Evolutionary conservation across 2,797 vertebrate genomes (phyloP).

Genomic region (Pempheris klunzingeri): DNA sequence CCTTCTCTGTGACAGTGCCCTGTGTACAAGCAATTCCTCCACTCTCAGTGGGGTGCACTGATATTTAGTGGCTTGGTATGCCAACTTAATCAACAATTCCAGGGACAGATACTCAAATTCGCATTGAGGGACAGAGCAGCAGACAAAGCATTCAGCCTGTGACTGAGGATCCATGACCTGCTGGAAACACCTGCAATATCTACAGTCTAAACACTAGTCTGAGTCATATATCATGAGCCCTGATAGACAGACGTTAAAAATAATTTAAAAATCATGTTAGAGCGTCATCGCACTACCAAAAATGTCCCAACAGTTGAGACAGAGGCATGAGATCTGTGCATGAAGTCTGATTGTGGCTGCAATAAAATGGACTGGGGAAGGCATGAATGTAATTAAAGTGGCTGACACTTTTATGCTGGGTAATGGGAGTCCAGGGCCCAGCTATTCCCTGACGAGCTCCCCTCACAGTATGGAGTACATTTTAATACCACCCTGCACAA

Average conservation of each 20-base stretch:
- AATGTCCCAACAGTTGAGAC: conserved; percentile 69
- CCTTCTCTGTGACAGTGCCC: conserved; percentile 54
- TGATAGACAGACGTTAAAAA: conserved; percentile 20
- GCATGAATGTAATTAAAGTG: conserved; percentile 88
- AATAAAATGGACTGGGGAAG: conserved; percentile 83
- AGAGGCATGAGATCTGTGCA: conserved; percentile 75
- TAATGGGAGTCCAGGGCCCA: conserved; percentile 89
- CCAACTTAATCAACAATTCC: conserved; percentile 80
- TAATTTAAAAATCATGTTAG: conserved; percentile 22
- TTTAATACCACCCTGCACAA: conserved; percentile 95
- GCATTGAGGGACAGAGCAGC: conserved; percentile 51
- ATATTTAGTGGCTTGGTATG: conserved; percentile 82
- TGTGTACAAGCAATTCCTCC: conserved; percentile 57
- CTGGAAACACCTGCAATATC: conserved; percentile 66
- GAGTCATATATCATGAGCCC: conserved; percentile 61
- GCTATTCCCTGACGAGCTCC: conserved; percentile 90
- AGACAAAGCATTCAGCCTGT: conserved; percentile 52
- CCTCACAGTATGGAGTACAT: conserved; percentile 89
- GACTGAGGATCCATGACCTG: conserved; percentile 64
- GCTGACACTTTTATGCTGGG: conserved; percentile 88
- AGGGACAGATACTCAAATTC: conserved; percentile 69
- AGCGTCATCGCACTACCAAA: conserved; percentile 48
- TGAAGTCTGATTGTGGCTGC: conserved; percentile 82
- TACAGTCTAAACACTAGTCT: conserved; percentile 48
- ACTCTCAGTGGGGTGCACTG: conserved; percentile 78